A percentile compares a stretch with the other conserved stretches of the same genome.
phyloP scores from a whole-genome alignment of 2,888 invertebrate species.

The Tiliacea citrago region DNA sequence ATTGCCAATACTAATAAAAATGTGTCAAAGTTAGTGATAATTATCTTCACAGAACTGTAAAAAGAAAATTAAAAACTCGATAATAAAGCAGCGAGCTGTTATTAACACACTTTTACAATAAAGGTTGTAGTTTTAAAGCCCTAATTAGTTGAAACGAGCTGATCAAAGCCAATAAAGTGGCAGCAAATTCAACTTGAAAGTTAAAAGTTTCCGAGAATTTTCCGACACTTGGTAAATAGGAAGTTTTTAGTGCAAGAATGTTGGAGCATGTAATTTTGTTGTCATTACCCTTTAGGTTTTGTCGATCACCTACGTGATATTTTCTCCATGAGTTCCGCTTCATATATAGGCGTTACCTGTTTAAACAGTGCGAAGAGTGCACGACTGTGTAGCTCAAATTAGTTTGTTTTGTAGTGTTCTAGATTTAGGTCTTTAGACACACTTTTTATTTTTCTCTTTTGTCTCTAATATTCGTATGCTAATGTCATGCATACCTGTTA shows the following conservation, averaged over 20 bases:
- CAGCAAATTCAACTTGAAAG: conserved; percentile 49
- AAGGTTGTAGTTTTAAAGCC: conserved; percentile 37
- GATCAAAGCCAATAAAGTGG: conserved; percentile 48
- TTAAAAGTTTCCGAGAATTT: conserved; percentile 44
- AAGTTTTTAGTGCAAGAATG: conserved; percentile 22
- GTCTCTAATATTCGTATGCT: too few relatives aligned
- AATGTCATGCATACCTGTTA: too few relatives aligned
- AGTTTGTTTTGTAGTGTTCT: too few relatives aligned
- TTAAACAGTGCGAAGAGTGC: too few relatives aligned
- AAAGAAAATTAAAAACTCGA: background rate
- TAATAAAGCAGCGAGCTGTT: background rate
- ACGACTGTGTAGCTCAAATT: too few relatives aligned
- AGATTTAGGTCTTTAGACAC: too few relatives aligned
- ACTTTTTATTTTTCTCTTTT: too few relatives aligned
- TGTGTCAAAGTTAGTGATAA: background rate
- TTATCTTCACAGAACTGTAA: too few relatives aligned
- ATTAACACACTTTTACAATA: conserved; percentile 13
- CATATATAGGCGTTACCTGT: too few relatives aligned
- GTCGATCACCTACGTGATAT: background rate
- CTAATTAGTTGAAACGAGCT: conserved; percentile 54
- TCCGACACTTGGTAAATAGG: conserved; percentile 36
- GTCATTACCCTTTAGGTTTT: conserved; percentile 8
- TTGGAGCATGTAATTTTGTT: conserved; percentile 2
- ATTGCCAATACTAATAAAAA: background rate
- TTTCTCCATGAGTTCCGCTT: too few relatives aligned